Conservation (phyloP, 2,113 vertebrate genomes). For the Platysteira castanea region DNA sequence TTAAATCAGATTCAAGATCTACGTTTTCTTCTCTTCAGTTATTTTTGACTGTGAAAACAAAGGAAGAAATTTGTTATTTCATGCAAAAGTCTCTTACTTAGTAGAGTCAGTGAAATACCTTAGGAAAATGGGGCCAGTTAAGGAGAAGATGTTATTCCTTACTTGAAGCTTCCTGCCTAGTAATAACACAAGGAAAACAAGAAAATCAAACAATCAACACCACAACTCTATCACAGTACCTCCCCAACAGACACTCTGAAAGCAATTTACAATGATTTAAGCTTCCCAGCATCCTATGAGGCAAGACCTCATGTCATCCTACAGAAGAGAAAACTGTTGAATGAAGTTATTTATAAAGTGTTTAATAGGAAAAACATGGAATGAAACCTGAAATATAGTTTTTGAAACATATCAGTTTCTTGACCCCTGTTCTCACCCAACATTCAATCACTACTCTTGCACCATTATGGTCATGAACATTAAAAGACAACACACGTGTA, state of each 20-base stretch:
- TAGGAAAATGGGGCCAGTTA: background rate
- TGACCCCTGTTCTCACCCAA: background rate
- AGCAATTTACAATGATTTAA: background rate
- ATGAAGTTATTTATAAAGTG: background rate
- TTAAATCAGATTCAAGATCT: background rate
- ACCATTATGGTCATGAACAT: background rate
- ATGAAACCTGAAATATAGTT: background rate
- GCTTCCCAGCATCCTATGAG: background rate
- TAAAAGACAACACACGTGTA: rapidly evolving
- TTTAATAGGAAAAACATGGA: background rate
- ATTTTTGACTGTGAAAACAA: background rate
- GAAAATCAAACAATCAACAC: background rate
- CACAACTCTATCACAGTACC: background rate
- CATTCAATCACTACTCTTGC: background rate
- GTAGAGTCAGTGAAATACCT: background rate
- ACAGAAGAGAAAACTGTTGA: background rate
- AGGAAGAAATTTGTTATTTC: background rate
- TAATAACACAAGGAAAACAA: background rate
- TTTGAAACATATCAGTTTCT: background rate
- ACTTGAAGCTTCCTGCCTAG: background rate
- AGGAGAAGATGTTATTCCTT: background rate
- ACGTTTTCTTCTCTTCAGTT: background rate
- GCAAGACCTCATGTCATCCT: background rate
- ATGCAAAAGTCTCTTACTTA: background rate
- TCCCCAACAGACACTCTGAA: background rate